A percentile compares a stretch with the other conserved stretches of the same genome.
Conservation (phyloP, 2,113 vertebrate species). For the Gavia stellata region DNA sequence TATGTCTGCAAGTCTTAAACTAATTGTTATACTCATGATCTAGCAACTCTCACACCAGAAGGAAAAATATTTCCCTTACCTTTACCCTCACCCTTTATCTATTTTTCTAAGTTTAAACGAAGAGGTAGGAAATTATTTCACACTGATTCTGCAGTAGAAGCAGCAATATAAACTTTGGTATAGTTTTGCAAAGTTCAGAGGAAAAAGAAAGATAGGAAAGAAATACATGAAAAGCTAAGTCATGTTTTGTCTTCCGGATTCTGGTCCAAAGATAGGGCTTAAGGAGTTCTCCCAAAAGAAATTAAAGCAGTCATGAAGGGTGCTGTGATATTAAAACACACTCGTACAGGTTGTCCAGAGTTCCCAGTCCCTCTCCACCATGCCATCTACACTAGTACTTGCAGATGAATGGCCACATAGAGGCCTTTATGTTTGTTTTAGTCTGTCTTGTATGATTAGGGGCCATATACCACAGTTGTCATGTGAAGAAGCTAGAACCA, state of each 20-base stretch:
- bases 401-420: background rate
- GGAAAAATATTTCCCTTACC: background rate
- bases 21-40: background rate
- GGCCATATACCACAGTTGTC: background rate
- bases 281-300: background rate
- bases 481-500: background rate
- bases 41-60: background rate
- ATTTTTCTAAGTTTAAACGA: background rate
- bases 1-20: background rate
- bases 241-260: background rate
- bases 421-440: background rate
- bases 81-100: background rate
- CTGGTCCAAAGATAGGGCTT: background rate
- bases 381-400: background rate
- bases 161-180: background rate
- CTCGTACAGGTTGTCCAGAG: background rate
- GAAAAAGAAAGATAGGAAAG: background rate
- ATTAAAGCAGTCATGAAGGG: background rate
- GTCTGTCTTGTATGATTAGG: background rate
- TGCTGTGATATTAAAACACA: background rate
- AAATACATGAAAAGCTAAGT: background rate
- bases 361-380: background rate
- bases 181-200: background rate
- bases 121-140: background rate
- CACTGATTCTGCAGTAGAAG: background rate